Base-by-base conservation (phyloP, 1,140 invertebrate genomes). In the Megathymus violae region DNA sequence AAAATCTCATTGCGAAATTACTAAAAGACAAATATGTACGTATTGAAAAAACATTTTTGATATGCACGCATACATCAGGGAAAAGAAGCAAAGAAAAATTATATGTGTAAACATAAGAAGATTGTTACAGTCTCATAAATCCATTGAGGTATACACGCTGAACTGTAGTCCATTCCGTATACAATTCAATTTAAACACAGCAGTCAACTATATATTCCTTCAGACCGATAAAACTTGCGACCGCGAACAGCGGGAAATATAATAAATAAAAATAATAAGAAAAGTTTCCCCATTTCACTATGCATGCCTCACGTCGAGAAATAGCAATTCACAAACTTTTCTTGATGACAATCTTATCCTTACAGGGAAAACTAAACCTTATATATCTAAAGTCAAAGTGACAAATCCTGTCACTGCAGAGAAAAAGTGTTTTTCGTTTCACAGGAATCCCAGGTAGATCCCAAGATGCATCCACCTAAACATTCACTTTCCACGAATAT, bases 201-300 rank as follows among this genome's bases (percentile, higher is more conserved):
- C 44, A 25, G 17, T 48, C 27, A 60, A 60, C 43, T 60, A 17
- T 60, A 60, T 59, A 47, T 60, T 60, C 44, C 16, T 34, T 46
- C 52, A 15, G 2, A 43, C 44, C 56, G 56, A 60, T 60, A 60
- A 60, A 60, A 60, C 56, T 60, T 60, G 44, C 17, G 9, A 38
- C 31, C 44, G 44, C 46, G 72, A 78, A 69, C 76, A 78, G 74
- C 76, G 64, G 79, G 74, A 69, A 69, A 75, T 70, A 68, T 76
- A 81, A 88, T 86, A 86, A 83, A 88, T 80, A 83, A 87, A 81
- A 83, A 83, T 87, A 85, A 87, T 87, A 83, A 78, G 73, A 81
- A 87, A 89, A 89, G 76, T 89, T 89, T 88, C 71, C 72, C 80
- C 80, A 87, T 89, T 84, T 80, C 64, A 69, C 65, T 75, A 69